Base-by-base conservation (phyloP, 2,888 invertebrate species). In the Aporophyla lueneburgensis region DNA sequence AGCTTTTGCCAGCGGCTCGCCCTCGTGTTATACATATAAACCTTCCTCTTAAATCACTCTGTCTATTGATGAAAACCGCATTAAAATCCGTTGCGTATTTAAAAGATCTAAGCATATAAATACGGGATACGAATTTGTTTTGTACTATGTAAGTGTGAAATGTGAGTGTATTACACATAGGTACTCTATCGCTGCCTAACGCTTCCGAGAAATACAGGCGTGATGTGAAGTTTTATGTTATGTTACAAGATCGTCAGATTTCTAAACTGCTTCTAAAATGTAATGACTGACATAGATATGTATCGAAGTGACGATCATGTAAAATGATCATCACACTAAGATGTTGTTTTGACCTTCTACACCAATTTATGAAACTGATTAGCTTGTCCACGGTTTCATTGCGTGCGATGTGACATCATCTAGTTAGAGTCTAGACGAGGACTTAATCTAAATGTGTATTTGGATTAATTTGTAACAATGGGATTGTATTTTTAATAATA, bases 401-500 rank as follows among this genome's bases (percentile, higher is more conserved):
- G 58, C 56, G 46, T 58, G 49, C 74, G 56, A 58, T 49, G 46
- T 56, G n/a, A 66, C 21, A 58, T 49, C 21, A 53, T 21, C 27
- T 33, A n/a, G 33, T 16, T n/a, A 33, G 5, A 59, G n/a, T 62
- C n/a, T n/a, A 33, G n/a, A 67, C n/a, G 14, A 6, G 21, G n/a
- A 27, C 27, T 19, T 58, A 33, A 59, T n/a, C 33, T 40, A 40
- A n/a, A 40, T 63, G 24, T 43, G 51, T 43, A 51, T 62, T 76
- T 51, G 16, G 40, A 76, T 62, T 63, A 51, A 82, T 77, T 62
- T 56, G 62, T 62, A 33, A 82, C 27, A 49, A 62, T 43, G 27
- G n/a, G 16, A 10, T 46, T 33, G 7, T 19, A 16, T 7, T 43
- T 14, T 5, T 72, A 53, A 43, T 2, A 81, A 19, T 5, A 46